These are phyloP conservation scores for Musca domestica DNA, from an alignment of 1,140 invertebrate species.

Conservation along the genomic window DNA sequence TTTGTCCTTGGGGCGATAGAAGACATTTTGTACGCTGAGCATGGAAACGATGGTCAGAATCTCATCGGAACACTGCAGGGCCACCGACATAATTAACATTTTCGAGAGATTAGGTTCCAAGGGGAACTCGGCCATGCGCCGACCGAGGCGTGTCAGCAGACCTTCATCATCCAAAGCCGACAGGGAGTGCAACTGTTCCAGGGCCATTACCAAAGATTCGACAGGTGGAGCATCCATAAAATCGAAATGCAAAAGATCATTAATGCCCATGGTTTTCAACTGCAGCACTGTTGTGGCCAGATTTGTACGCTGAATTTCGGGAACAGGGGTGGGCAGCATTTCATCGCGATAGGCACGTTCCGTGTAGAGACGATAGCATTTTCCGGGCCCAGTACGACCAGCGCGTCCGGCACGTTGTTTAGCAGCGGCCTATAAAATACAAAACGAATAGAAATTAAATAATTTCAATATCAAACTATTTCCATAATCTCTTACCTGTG, in stretches of 20 bases:
- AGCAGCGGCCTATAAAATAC: conserved; percentile 72
- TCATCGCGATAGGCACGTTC: conserved; percentile 97
- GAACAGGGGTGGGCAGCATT: conserved; percentile 98
- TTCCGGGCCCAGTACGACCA: conserved; percentile 95
- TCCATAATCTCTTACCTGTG: conserved; percentile 62
- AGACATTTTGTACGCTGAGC: conserved; percentile 98
- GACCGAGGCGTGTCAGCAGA: conserved; percentile 85
- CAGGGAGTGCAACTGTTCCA: conserved; percentile 95
- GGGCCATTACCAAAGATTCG: conserved; percentile 93
- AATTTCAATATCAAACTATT: neutral
- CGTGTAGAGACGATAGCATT: conserved; percentile 97
- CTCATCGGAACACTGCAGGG: conserved; percentile 97
- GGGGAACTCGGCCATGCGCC: conserved; percentile 99
- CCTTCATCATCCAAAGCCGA: conserved; percentile 98
- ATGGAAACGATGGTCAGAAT: conserved; percentile 98
- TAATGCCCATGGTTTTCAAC: conserved; percentile 99
- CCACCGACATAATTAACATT: conserved; percentile 99
- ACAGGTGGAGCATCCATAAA: conserved; percentile 99
- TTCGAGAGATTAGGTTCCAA: conserved; percentile 98
- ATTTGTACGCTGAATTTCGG: conserved; percentile 98
- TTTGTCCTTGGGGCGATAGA: conserved; percentile 96
- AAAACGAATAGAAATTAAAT: neutral
- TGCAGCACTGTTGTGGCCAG: conserved; percentile 93
- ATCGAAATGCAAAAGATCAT: conserved; percentile 99
- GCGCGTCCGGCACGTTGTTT: conserved; percentile 96